phyloP scores from a whole-genome alignment of 53 echinoderm and acorn worm species.

The Crossaster papposus region DNA sequence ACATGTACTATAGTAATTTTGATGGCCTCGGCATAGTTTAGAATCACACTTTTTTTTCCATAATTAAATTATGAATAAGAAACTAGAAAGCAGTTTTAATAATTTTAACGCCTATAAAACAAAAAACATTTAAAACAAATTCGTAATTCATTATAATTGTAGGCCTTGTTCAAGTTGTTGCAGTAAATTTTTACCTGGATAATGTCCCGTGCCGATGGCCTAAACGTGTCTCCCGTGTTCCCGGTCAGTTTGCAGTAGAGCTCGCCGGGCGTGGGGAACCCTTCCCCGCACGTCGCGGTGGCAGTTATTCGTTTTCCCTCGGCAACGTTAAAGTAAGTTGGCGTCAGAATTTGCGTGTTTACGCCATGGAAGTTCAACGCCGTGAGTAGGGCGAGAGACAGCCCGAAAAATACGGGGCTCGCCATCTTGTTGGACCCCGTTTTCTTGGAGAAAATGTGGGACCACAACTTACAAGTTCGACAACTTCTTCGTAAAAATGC shows the following conservation, averaged over 20 bases:
- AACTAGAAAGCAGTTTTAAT: too few relatives aligned
- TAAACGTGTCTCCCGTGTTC: slow-evolving; percentile 85
- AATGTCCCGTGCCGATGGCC: slow-evolving; percentile 58
- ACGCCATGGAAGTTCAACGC: slow-evolving; percentile 17
- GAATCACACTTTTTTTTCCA: too few relatives aligned
- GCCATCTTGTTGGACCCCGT: slow-evolving; percentile 51
- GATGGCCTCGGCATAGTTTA: too few relatives aligned
- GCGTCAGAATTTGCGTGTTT: slow-evolving; percentile 65
- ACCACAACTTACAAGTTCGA: background rate
- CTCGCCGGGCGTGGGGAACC: slow-evolving; percentile 76
- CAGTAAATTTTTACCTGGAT: slow-evolving; percentile 49
- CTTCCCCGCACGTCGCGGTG: slow-evolving; percentile 91
- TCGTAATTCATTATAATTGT: too few relatives aligned
- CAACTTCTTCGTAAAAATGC: background rate
- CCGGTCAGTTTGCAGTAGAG: slow-evolving; percentile 95
- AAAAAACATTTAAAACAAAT: too few relatives aligned
- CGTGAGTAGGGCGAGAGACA: slow-evolving; percentile 47
- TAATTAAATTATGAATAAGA: too few relatives aligned
- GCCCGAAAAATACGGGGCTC: slow-evolving; percentile 43
- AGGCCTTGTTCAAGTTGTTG: too few relatives aligned
- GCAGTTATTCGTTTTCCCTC: slow-evolving; percentile 78
- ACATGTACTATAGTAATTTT: too few relatives aligned
- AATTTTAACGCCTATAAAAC: too few relatives aligned
- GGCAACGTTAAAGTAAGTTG: slow-evolving; percentile 93
- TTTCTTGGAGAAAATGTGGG: slow-evolving; percentile 18